Conservation (phyloP, 2,888 invertebrate genomes). For the Urechis unicinctus region DNA sequence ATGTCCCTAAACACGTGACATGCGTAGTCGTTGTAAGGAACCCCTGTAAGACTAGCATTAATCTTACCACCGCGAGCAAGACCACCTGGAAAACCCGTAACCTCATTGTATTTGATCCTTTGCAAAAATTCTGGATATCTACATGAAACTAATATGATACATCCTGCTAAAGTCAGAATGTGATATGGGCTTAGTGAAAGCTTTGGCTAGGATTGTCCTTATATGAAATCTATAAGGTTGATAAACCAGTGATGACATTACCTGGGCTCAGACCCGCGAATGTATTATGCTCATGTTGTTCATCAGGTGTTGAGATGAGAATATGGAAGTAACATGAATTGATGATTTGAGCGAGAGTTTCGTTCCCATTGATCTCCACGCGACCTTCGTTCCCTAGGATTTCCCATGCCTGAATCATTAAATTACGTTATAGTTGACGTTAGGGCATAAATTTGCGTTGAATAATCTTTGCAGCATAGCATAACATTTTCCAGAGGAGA, state of each 20-base stretch:
- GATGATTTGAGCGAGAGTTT: constrained; percentile 25
- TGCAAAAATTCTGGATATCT: too few species aligned
- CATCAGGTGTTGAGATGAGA: constrained; percentile 35
- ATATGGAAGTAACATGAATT: constrained; percentile 42
- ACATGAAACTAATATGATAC: too few species aligned
- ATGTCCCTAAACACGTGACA: constrained; percentile 51
- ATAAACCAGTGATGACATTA: too few species aligned
- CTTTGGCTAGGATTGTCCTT: too few species aligned
- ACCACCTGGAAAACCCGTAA: constrained; percentile 23
- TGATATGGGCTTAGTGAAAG: too few species aligned
- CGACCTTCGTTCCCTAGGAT: constrained; percentile 35
- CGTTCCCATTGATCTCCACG: constrained; percentile 34
- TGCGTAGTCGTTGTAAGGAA: constrained; percentile 27
- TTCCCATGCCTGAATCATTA: constrained; percentile 30
- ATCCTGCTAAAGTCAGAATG: too few species aligned
- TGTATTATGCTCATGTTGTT: constrained; percentile 23
- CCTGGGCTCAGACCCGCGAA: constrained; percentile 46
- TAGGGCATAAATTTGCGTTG: constrained; percentile 15
- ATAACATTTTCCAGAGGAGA: too few species aligned
- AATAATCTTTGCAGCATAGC: too few species aligned
- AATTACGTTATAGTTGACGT: constrained; percentile 2
- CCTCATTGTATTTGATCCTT: too few species aligned
- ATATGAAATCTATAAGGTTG: too few species aligned
- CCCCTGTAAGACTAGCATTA: constrained; percentile 12
- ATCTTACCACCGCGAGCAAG: constrained; percentile 24